These are phyloP conservation scores for Pollachius pollachius DNA, from an alignment of 2,113 vertebrate species.

Conservation along the genomic window DNA sequence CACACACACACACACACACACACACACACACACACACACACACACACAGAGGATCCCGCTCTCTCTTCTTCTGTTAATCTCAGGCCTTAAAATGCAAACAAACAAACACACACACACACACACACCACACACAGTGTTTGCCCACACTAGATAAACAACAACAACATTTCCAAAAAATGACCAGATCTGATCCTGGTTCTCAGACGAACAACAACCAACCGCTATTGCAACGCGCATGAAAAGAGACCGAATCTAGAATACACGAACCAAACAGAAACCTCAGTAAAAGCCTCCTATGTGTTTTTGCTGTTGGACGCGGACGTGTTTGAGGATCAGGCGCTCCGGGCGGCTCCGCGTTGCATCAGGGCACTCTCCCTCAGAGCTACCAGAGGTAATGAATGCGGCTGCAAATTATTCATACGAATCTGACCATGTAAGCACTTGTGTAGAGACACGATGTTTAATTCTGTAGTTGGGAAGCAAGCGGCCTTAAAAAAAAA, in stretches of 20 bases:
- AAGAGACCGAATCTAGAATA: conserved; percentile 23
- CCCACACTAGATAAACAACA: conserved; percentile 52
- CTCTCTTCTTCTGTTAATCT: neutral
- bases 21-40: conserved; percentile 1
- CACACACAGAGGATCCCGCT: neutral
- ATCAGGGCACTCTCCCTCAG: conserved; percentile 66
- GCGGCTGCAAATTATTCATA: conserved; percentile 67
- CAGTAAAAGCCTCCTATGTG: conserved; percentile 1
- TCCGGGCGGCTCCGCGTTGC: conserved; percentile 62
- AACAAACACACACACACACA: conserved; percentile 8
- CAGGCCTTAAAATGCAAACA: neutral
- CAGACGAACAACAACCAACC: neutral
- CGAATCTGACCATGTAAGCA: conserved; percentile 71
- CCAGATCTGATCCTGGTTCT: conserved; percentile 44
- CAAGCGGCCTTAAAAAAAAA: no score
- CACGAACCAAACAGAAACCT: conserved; percentile 59
- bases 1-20: conserved; percentile 20
- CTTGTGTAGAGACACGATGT: conserved; percentile 68
- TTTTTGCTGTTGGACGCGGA: conserved; percentile 33
- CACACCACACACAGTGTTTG: conserved; percentile 35
- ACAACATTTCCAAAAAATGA: conserved; percentile 45
- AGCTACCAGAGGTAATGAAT: conserved; percentile 57
- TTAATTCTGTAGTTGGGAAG: conserved; percentile 68
- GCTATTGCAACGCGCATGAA: neutral
- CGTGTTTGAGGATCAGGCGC: conserved; percentile 67